A percentile compares a stretch with the other conserved stretches of the same genome.
phyloP scores from a whole-genome alignment of 2,888 invertebrate genomes.

The Scaptomyza parva region DNA sequence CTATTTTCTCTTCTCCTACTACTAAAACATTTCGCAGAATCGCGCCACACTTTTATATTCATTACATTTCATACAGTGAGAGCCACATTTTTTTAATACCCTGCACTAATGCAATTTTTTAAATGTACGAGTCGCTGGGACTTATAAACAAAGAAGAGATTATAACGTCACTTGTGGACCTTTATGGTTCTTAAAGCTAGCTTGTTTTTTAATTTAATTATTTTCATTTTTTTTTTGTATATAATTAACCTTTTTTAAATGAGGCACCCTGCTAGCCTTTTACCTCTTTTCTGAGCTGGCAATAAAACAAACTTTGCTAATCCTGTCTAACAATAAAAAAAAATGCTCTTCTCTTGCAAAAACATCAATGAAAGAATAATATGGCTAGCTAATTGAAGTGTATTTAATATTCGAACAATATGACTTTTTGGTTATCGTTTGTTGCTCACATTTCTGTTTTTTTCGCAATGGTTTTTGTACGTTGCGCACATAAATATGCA shows the following conservation, averaged over 20 bases:
- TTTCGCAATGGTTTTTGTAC: constrained; percentile 34
- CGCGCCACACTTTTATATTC: constrained; percentile 62
- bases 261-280: too few relatives aligned
- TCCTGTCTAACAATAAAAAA: background rate
- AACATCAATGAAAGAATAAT: background rate
- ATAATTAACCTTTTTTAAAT: too few relatives aligned
- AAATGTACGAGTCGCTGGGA: constrained; percentile 2
- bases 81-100: constrained; percentile 32
- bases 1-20: background rate
- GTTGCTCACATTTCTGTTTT: constrained; percentile 16
- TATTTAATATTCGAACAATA: constrained; percentile 18
- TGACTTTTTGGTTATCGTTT: constrained; percentile 10
- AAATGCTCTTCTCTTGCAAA: background rate
- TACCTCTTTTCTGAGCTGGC: too few relatives aligned
- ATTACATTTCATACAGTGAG: constrained; percentile 57
- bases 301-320: background rate
- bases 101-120: constrained; percentile 23
- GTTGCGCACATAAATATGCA: constrained; percentile 72
- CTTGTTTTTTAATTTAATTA: too few relatives aligned
- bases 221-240: too few relatives aligned
- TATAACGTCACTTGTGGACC: background rate
- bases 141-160: background rate
- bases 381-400: constrained; percentile 16
- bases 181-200: too few relatives aligned
- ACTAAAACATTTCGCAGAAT: constrained; percentile 19